These are phyloP conservation scores for Trichoplusia ni DNA, from an alignment of 1,140 invertebrate genomes.

Conservation along the genomic window DNA sequence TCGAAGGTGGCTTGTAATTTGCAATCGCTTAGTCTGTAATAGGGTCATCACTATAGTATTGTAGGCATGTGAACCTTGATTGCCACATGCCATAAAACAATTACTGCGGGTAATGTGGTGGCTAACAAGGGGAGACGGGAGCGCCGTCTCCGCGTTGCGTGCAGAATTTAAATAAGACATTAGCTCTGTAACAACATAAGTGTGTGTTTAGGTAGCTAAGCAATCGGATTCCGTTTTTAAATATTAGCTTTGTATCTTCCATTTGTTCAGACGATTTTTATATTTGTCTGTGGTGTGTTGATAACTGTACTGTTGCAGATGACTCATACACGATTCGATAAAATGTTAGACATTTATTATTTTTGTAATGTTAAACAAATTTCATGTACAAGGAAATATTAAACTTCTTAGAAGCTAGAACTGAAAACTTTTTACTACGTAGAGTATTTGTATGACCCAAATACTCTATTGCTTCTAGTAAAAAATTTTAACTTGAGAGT, in stretches of 20 bases:
- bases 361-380: too few species aligned
- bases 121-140: not conserved
- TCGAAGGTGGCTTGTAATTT: too few species aligned
- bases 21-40: not conserved
- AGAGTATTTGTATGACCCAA: too few species aligned
- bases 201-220: not conserved
- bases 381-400: too few species aligned
- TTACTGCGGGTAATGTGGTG: conserved; percentile 21
- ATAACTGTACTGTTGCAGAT: too few species aligned
- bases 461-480: too few species aligned
- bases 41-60: not conserved
- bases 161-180: conserved; percentile 19
- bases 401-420: too few species aligned
- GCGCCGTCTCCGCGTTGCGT: not conserved
- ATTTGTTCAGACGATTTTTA: not conserved
- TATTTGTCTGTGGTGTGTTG: not conserved
- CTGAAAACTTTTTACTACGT: too few species aligned
- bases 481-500: too few species aligned
- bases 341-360: too few species aligned
- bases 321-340: too few species aligned
- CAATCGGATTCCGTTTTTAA: not conserved
- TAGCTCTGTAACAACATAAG: not conserved
- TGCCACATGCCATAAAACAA: conserved; percentile 30
- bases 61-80: conserved; percentile 4
- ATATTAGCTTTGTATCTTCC: not conserved